phyloP scores from a whole-genome alignment of 1,140 invertebrate species.

The Goniozus legneri region DNA sequence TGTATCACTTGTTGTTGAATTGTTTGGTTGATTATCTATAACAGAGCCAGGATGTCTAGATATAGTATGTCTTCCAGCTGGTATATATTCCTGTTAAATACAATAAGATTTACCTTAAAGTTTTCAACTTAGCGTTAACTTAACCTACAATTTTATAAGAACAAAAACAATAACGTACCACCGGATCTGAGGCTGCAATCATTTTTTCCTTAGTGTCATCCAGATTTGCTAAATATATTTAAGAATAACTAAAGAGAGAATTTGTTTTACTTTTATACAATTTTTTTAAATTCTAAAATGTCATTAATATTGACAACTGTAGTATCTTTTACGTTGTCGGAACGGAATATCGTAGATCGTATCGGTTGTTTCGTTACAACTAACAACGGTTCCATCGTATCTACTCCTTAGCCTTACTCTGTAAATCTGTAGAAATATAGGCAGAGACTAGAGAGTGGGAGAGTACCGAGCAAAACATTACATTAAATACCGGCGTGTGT shows the following conservation, averaged over 20 bases:
- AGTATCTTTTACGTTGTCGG: no score
- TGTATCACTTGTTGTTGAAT: slow-evolving; percentile 50
- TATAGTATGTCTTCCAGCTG: slow-evolving; percentile 79
- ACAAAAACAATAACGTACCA: slow-evolving; percentile 57
- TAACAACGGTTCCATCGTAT: no score
- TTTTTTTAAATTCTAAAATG: no score
- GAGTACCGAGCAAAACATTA: no score
- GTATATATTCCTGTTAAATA: slow-evolving; percentile 76
- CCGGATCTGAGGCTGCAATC: slow-evolving; percentile 77
- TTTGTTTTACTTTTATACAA: no score
- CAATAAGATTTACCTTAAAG: neutral
- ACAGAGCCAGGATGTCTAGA: slow-evolving; percentile 71
- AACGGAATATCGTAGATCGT: no score
- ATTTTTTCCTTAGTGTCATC: slow-evolving; percentile 71
- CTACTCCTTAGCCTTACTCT: no score
- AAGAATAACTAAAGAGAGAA: slow-evolving; percentile 13
- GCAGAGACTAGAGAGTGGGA: no score
- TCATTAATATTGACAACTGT: no score
- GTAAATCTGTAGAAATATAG: no score
- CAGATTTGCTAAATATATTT: slow-evolving; percentile 62
- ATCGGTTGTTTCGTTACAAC: no score
- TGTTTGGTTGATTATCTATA: slow-evolving; percentile 32
- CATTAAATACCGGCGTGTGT: no score
- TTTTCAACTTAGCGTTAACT: neutral
- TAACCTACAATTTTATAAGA: neutral